These are phyloP conservation scores for Alviniconcha strummeri DNA, from an alignment of 2,888 invertebrate species.

Conservation along the genomic window DNA sequence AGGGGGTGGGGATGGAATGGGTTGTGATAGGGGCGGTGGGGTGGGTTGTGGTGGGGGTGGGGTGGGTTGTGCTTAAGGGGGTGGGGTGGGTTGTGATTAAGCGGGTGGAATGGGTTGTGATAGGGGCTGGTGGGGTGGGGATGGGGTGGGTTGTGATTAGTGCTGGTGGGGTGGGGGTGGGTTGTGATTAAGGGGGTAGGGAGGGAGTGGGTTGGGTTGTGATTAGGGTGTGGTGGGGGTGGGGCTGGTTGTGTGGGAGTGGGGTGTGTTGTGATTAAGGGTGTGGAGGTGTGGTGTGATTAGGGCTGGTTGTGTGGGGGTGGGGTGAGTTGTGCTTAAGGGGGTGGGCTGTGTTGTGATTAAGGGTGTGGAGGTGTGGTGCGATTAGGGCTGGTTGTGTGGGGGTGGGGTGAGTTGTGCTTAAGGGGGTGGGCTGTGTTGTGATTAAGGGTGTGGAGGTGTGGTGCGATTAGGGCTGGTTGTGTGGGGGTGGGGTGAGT, in stretches of 20 bases:
- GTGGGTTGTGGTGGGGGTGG: neutral
- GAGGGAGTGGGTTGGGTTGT: neutral
- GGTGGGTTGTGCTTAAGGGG: neutral
- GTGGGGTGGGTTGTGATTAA: too few relatives aligned
- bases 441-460: neutral
- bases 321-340: neutral
- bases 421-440: neutral
- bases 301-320: neutral
- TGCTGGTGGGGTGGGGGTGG: neutral
- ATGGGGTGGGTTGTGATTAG: neutral
- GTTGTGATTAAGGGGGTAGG: neutral
- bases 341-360: neutral
- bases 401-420: neutral
- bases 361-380: neutral
- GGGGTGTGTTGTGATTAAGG: neutral
- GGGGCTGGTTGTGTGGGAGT: neutral
- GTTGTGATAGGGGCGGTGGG: neutral
- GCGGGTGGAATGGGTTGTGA: too few relatives aligned
- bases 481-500: neutral
- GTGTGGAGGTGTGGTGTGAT: neutral
- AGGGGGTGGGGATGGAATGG: neutral
- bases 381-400: neutral
- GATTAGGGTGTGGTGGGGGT: neutral
- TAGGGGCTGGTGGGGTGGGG: neutral
- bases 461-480: neutral